Evolutionary conservation across 2,797 vertebrate species (phyloP), one percentile per base, ranked within the genome.

Genomic region (Lagocephalus sceleratus): DNA sequence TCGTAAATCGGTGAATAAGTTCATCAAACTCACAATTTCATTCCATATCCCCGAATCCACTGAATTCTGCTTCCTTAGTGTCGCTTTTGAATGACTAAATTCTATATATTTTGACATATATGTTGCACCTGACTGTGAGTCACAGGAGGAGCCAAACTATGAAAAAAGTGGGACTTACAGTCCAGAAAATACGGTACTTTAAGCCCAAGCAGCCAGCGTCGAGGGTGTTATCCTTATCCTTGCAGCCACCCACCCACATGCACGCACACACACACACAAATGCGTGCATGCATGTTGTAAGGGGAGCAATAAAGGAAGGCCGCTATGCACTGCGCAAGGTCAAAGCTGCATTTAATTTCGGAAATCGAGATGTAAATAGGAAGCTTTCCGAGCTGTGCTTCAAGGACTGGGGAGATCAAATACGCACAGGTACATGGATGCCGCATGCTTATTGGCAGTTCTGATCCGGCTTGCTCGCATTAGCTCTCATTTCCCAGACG

Each of bases 161-260:
- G n/a, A n/a, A n/a, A n/a, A n/a, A n/a, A n/a, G n/a, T n/a, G n/a
- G n/a, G n/a, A n/a, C n/a, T n/a, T n/a, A n/a, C n/a, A n/a, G n/a
- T 67, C 56, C 38, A 54, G 59, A 55, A 47, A 56, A 66, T 76
- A 76, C 77, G n/a, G n/a, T 74, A 70, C 55, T 64, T 38, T 40
- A 47, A 76, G 51, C 66, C 25, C 20, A 75, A 47, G 57, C 66
- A 70, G 58, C 51, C 72, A 76, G 56, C 76, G 78, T 72, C 48
- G 60, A 44, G 47, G 52, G 16, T 61, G 62, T 56, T 73, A 32
- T 66, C 45, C 40, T 72, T 70, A 48, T 63, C 41, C 49, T 23
- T 29, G 19, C 40, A 23, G n/a, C n/a, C n/a, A n/a, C n/a, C n/a
- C n/a, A n/a, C n/a, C n/a, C n/a, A n/a, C n/a, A n/a, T n/a, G n/a